Conservation (phyloP, 1,140 invertebrate species). For the Goniozus legneri region DNA sequence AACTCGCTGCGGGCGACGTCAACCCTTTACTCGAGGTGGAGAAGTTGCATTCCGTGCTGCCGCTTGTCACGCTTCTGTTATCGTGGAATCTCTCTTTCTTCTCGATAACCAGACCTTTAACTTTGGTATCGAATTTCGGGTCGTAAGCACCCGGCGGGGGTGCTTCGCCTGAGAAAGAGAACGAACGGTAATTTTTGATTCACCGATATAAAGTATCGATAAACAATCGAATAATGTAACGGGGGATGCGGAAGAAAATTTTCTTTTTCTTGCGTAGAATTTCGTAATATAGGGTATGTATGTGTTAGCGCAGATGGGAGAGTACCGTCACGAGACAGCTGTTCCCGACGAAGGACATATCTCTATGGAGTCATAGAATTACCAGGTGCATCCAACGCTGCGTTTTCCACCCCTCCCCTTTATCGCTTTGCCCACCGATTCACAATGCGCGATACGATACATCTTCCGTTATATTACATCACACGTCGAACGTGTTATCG, state of each 20-base stretch:
- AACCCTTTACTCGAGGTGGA: slow-evolving; percentile 33
- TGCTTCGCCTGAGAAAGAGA: slow-evolving; percentile 38
- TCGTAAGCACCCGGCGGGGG: slow-evolving; percentile 50
- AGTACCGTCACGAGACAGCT: no score
- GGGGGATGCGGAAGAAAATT: no score
- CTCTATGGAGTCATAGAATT: slow-evolving; percentile 30
- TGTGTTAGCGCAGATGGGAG: slow-evolving; percentile 20
- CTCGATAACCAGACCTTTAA: slow-evolving; percentile 41
- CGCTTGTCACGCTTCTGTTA: slow-evolving; percentile 39
- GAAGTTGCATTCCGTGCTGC: slow-evolving; percentile 32
- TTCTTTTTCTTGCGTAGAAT: no score
- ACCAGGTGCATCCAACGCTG: slow-evolving; percentile 33
- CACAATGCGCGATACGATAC: no score
- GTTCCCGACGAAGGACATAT: slow-evolving; percentile 30
- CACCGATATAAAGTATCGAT: no score
- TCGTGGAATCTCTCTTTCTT: slow-evolving; percentile 44
- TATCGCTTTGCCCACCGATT: no score
- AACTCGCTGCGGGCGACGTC: slow-evolving; percentile 14
- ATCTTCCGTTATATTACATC: no score
- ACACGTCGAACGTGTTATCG: no score
- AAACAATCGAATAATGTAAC: no score
- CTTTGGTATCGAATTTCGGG: slow-evolving; percentile 44
- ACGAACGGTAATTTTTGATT: no score
- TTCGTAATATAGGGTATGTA: no score
- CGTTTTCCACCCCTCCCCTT: slow-evolving; percentile 13